These are phyloP conservation scores for Mesembrinibis cayennensis DNA, from an alignment of 2,113 vertebrate genomes.

Conservation along the genomic window DNA sequence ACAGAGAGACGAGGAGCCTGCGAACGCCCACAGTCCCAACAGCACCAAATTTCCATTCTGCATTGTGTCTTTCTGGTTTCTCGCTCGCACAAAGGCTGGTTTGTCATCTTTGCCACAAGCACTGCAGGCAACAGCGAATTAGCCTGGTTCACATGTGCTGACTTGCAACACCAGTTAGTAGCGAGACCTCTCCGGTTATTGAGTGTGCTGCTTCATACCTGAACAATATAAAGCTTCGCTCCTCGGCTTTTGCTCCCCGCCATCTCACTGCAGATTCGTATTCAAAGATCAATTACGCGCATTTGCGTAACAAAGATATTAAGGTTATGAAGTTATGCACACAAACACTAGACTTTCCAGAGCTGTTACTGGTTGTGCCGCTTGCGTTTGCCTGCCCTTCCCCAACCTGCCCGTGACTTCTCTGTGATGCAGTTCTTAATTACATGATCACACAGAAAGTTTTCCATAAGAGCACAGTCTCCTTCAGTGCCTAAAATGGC, in stretches of 20 bases:
- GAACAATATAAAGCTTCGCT: not conserved
- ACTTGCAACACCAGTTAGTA: not conserved
- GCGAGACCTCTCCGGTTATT: not conserved
- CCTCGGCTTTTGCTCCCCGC: not conserved
- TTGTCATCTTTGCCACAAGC: constrained; percentile 55
- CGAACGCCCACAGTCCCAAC: not conserved
- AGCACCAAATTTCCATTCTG: constrained; percentile 44
- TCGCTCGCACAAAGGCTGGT: not conserved
- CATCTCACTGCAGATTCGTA: not conserved
- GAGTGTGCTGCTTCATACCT: not conserved
- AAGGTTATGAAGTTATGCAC: not conserved
- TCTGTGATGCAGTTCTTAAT: not conserved
- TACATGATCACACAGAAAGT: not conserved
- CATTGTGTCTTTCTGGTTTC: not conserved
- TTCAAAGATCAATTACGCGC: not conserved
- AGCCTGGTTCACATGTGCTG: not conserved
- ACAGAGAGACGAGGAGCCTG: not conserved
- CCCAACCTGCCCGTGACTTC: not conserved
- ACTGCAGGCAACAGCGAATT: not conserved
- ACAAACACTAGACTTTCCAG: not conserved
- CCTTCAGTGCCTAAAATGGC: not conserved
- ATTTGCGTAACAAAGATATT: not conserved
- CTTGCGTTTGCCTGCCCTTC: not conserved
- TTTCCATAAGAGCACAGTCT: not conserved
- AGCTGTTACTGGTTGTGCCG: not conserved